phyloP scores from a whole-genome alignment of 2,797 vertebrate genomes.

The Tolypeutes matacus region DNA sequence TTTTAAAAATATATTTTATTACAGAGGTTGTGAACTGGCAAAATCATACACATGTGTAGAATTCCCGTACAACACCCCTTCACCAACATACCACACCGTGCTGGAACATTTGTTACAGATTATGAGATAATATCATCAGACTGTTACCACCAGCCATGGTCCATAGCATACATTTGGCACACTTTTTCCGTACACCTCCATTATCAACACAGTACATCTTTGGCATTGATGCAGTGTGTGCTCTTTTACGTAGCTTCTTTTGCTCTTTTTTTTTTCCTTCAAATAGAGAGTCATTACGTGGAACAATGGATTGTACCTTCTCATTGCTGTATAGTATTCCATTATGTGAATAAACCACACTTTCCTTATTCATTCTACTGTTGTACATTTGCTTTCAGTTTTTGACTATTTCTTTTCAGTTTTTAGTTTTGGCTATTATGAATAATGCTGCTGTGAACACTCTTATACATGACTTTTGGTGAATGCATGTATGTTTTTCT shows the following conservation, averaged over 20 bases:
- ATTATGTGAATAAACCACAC: background rate
- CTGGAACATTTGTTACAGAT: too few species aligned
- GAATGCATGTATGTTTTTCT: slow-evolving; percentile 1
- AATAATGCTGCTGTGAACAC: background rate
- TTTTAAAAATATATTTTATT: too few species aligned
- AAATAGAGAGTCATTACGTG: background rate
- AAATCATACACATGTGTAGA: too few species aligned
- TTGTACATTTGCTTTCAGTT: slow-evolving; percentile 1
- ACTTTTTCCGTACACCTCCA: too few species aligned
- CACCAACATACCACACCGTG: too few species aligned
- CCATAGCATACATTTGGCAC: too few species aligned
- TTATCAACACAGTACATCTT: too few species aligned
- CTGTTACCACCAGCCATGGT: too few species aligned
- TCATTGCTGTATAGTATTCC: slow-evolving; percentile 4
- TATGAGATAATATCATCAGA: too few species aligned
- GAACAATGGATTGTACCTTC: background rate
- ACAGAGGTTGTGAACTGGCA: too few species aligned
- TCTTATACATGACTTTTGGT: background rate
- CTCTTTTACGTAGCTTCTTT: slow-evolving; percentile 26
- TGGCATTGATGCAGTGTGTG: background rate
- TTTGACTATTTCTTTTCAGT: background rate
- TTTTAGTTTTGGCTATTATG: background rate
- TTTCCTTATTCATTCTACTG: background rate
- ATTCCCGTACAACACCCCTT: too few species aligned
- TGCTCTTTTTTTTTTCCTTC: background rate